Evolutionary conservation across 1,140 invertebrate genomes (phyloP).

Genomic region (Aphis gossypii): DNA sequence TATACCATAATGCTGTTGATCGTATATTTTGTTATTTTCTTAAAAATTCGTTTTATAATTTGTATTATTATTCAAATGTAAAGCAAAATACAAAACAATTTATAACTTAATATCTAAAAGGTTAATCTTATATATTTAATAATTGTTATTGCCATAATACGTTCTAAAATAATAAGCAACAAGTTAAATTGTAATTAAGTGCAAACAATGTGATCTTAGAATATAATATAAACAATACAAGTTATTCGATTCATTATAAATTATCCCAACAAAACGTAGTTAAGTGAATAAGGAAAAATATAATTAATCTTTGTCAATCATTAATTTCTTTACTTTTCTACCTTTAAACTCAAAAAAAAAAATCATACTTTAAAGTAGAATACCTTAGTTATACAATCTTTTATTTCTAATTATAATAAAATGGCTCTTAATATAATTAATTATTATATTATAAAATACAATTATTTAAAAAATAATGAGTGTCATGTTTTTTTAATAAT

Average conservation of each 20-base stretch:
- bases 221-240: slow-evolving; percentile 15
- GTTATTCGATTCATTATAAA: slow-evolving; percentile 3
- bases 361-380: background rate
- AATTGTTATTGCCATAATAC: background rate
- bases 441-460: background rate
- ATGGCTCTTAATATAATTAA: background rate
- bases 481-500: background rate
- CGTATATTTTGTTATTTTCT: too few species aligned
- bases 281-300: slow-evolving; percentile 4
- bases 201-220: background rate
- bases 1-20: too few species aligned
- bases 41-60: too few species aligned
- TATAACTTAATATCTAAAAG: background rate
- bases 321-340: background rate
- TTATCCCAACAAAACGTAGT: background rate
- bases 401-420: background rate
- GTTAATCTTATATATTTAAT: background rate
- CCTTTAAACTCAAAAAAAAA: background rate
- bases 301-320: slow-evolving; percentile 19
- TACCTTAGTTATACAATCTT: background rate
- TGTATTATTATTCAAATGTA: background rate
- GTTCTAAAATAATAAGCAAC: background rate
- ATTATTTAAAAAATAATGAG: background rate
- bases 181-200: background rate
- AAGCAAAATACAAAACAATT: background rate